These are phyloP conservation scores for Heptranchias perlo DNA, from an alignment of 2,113 vertebrate species.

Conservation along the genomic window DNA sequence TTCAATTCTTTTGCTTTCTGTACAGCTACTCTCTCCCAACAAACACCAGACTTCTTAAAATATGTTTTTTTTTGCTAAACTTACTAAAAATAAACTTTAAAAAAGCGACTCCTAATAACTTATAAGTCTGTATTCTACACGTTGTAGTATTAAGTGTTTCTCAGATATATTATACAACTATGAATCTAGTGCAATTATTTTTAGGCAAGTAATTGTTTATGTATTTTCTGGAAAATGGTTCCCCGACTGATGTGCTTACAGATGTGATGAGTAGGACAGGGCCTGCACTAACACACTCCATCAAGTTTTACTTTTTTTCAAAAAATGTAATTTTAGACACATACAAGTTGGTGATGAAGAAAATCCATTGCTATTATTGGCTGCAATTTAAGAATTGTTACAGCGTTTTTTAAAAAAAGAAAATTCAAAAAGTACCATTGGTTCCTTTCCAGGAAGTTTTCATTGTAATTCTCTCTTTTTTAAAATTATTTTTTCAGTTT, in stretches of 20 bases:
- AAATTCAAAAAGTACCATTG: not conserved
- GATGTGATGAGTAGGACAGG: slow-evolving; percentile 2
- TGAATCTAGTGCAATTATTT: slow-evolving; percentile 48
- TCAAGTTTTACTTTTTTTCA: not conserved
- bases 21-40: not conserved
- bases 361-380: slow-evolving; percentile 13
- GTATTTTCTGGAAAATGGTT: slow-evolving; percentile 39
- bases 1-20: not conserved
- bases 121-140: slow-evolving; percentile 39
- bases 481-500: slow-evolving; percentile 51
- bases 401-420: not conserved
- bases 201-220: slow-evolving; percentile 55
- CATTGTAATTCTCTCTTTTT: slow-evolving; percentile 39
- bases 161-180: slow-evolving; percentile 50
- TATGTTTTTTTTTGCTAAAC: not conserved
- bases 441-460: not conserved
- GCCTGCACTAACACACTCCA: not conserved
- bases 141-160: slow-evolving; percentile 48
- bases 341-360: not conserved
- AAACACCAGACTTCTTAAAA: not conserved
- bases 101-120: slow-evolving; percentile 14
- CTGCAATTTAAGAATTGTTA: slow-evolving; percentile 28
- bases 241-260: slow-evolving; percentile 35
- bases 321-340: not conserved
- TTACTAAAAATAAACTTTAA: not conserved